Evolutionary conservation across 2,113 vertebrate species (phyloP).

Genomic region (Lampris incognitus): DNA sequence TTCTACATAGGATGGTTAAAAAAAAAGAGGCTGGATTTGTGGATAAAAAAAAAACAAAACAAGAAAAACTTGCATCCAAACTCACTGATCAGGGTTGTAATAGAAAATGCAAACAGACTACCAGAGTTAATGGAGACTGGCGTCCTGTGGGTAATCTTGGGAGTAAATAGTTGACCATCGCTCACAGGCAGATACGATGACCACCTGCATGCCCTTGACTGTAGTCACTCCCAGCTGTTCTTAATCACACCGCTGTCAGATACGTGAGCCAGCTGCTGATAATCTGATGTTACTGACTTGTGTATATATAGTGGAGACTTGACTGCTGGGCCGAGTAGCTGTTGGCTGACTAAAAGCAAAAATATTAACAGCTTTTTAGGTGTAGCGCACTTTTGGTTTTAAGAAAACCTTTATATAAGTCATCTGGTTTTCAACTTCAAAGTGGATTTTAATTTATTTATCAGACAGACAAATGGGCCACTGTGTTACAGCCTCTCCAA

Average conservation of each 20-base stretch:
- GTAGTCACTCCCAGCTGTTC: constrained; percentile 31
- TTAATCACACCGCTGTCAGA: constrained; percentile 47
- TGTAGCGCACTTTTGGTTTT: background rate
- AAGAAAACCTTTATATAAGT: background rate
- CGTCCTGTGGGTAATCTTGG: constrained; percentile 9
- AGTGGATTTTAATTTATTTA: too few species aligned
- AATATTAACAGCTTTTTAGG: background rate
- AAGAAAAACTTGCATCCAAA: too few species aligned
- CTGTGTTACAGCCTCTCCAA: too few species aligned
- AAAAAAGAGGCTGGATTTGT: too few species aligned
- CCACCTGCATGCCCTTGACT: constrained; percentile 30
- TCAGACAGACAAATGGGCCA: too few species aligned
- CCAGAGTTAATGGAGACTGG: background rate
- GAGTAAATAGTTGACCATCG: constrained; percentile 10
- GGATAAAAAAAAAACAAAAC: too few species aligned
- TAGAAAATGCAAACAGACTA: background rate
- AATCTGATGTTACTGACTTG: constrained; percentile 27
- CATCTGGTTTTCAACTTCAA: too few species aligned
- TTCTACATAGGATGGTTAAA: too few species aligned
- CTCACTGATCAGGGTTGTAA: background rate
- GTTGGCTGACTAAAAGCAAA: background rate
- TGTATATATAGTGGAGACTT: background rate
- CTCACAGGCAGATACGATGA: constrained; percentile 37
- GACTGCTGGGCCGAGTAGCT: background rate
- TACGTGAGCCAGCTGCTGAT: constrained; percentile 21